Evolutionary conservation across 2,113 vertebrate species (phyloP).

Genomic region (Prochilodus magdalenae): DNA sequence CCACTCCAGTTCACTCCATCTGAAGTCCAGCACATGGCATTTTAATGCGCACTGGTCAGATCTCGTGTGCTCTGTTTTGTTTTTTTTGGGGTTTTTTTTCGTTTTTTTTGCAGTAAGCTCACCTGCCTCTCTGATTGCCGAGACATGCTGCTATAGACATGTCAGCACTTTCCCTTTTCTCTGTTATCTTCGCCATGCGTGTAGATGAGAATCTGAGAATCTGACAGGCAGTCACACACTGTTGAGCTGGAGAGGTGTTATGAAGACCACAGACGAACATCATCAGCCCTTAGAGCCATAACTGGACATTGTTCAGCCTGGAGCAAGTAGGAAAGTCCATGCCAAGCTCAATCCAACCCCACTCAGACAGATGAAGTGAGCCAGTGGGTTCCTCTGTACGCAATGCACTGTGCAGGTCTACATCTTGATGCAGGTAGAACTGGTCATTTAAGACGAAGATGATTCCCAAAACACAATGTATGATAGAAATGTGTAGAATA

Average conservation of each 20-base stretch:
- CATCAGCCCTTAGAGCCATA: background rate
- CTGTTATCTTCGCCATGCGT: conserved; percentile 18
- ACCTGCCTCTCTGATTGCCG: conserved; percentile 12
- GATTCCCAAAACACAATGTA: no score
- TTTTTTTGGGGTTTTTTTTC: background rate
- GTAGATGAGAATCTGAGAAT: conserved; percentile 18
- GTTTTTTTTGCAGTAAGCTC: background rate
- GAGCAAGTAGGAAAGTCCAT: background rate
- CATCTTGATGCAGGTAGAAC: no score
- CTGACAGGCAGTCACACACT: conserved; percentile 19
- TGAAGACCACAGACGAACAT: background rate
- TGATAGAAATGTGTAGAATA: no score
- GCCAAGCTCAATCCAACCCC: background rate
- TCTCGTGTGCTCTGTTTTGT: background rate
- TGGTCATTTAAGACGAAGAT: no score
- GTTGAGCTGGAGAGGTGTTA: conserved; percentile 6
- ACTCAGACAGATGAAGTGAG: background rate
- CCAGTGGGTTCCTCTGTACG: background rate
- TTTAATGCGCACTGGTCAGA: conserved; percentile 33
- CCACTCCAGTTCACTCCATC: conserved; percentile 1
- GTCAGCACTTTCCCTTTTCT: conserved; percentile 20
- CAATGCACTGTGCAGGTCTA: no score
- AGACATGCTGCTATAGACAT: conserved; percentile 22
- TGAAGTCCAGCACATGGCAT: conserved; percentile 17
- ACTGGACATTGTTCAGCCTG: background rate